Evolutionary conservation across 2,888 invertebrate genomes (phyloP).

Genomic region (Gnatocerus cornutus): DNA sequence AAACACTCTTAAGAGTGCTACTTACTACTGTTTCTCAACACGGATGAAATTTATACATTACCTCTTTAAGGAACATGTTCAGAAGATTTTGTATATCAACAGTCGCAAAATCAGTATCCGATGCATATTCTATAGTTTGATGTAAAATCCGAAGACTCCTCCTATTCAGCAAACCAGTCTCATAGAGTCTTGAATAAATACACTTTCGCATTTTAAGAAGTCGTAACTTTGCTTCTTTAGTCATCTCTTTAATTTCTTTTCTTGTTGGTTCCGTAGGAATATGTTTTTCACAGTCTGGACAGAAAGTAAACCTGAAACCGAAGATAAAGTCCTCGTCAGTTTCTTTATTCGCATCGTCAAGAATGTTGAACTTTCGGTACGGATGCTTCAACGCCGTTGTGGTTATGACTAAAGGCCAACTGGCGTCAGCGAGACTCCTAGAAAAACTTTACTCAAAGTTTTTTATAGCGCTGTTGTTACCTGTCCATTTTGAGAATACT

Average conservation of each 20-base stretch:
- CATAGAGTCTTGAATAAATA: conserved; percentile 78
- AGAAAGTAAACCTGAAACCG: conserved; percentile 15
- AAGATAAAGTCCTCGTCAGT: conserved; percentile 1
- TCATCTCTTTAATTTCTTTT: conserved; percentile 30
- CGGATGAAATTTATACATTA: too few relatives aligned
- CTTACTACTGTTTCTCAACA: too few relatives aligned
- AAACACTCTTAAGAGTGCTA: too few relatives aligned
- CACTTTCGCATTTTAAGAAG: conserved; percentile 78
- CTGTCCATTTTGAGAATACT: conserved; percentile 31
- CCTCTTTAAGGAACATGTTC: conserved; percentile 66
- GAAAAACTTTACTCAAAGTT: neutral
- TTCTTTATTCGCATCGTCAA: neutral
- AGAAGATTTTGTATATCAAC: conserved; percentile 71
- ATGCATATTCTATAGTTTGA: conserved; percentile 73
- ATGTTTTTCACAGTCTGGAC: conserved; percentile 22
- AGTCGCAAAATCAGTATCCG: conserved; percentile 71
- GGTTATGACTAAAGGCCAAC: conserved; percentile 16
- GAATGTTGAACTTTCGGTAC: neutral
- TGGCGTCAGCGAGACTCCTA: conserved; percentile 14
- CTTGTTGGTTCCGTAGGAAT: conserved; percentile 11
- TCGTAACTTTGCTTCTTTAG: conserved; percentile 74
- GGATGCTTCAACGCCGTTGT: conserved; percentile 22
- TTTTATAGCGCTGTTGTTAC: too few relatives aligned
- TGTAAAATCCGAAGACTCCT: conserved; percentile 74
- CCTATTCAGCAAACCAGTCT: conserved; percentile 77